Evolutionary conservation across 2,113 vertebrate species (phyloP).

Genomic region (Atlantisia rogersi): DNA sequence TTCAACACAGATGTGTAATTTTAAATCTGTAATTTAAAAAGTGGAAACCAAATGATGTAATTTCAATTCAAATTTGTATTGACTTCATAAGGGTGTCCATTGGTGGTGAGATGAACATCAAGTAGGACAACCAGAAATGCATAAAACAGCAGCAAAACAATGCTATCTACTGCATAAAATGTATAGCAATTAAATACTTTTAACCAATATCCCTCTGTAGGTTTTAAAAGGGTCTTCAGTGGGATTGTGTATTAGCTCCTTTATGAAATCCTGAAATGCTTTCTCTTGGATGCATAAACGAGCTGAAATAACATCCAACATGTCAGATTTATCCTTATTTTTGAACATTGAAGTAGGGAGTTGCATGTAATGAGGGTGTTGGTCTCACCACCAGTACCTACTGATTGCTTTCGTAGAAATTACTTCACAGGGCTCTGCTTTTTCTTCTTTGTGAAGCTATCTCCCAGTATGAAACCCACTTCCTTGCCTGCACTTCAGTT

Average conservation of each 20-base stretch:
- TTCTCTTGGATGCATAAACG: background rate
- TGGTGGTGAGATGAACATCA: background rate
- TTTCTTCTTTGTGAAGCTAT: background rate
- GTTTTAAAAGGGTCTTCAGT: background rate
- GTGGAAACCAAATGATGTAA: background rate
- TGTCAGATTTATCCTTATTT: background rate
- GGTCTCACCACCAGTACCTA: background rate
- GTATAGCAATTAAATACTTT: background rate
- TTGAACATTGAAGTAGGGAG: background rate
- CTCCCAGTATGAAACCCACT: background rate
- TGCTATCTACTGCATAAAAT: background rate
- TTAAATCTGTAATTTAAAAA: background rate
- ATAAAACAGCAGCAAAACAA: background rate
- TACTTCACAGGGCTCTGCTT: background rate
- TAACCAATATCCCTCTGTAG: background rate
- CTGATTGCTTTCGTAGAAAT: background rate
- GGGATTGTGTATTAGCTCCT: background rate
- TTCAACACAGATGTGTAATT: background rate
- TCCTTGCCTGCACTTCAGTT: background rate
- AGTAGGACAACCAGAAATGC: background rate
- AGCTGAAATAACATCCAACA: background rate
- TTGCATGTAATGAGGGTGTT: background rate
- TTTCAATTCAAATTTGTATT: background rate
- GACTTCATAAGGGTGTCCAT: background rate
- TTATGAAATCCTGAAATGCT: fast-evolving